Evolutionary conservation across 2,797 vertebrate species (phyloP), one percentile per base, ranked within the genome.

Genomic region (Muraenolepis orangiensis): DNA sequence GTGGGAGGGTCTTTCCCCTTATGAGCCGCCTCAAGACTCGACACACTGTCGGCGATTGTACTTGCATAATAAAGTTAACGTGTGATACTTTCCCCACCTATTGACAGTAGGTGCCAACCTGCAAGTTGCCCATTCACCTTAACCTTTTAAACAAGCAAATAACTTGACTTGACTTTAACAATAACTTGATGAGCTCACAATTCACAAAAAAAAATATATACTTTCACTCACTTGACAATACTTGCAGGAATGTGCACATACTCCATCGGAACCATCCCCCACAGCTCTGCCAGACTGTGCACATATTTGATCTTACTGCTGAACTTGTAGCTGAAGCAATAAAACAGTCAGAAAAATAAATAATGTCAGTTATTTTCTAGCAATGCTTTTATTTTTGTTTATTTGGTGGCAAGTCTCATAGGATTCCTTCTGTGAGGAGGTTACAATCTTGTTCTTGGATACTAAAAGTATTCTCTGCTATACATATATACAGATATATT

Each of bases 251-350:
- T 96, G 70, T 96, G 93, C 67, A 98, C 91, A 8, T 95, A 96
- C 61, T 97, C 96, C 95, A 96, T 95, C 18, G 96, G 97, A 82
- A 98, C 96, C 84, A 96, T 90, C 77, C 93, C 93, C 77, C 84
- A 92, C 72, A 98, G 96, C 73, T 97, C 96, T 1, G 92, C 90
- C 84, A 98, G 83, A 0, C 93, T 97, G 80, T 87, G 93, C 70
- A 98, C 95, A 0, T 98, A 98, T 77, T 95, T 95, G 90, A 98
- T 97, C 83, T 98, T 98, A 89, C 95, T 97, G 93, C 95, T 97
- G 93, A 98, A 98, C 84, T 98, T 98, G 7, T 96, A 96, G 82
- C 97, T 98, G 88, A 76, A 89, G 69, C 13, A 11, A n/a, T n/a
- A n/a, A n/a, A n/a, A n/a, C n/a, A n/a, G 46, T 51, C 18, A 57